Evolutionary conservation across 64 coral and sea anemone genomes (phyloP), one percentile per base, ranked within the genome.

Genomic region (Porites lutea): DNA sequence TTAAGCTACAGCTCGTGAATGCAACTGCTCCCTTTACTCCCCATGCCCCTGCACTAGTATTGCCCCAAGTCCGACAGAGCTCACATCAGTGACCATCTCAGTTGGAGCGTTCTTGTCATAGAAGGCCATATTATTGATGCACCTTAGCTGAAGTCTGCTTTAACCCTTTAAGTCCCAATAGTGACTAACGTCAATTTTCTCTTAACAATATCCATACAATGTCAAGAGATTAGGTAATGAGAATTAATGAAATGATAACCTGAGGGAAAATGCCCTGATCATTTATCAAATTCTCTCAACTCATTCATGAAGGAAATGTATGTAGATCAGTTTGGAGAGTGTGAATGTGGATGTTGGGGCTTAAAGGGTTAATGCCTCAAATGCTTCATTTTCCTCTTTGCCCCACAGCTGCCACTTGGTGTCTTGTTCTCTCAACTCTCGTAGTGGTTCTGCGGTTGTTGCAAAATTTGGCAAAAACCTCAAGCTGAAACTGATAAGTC

Each of bases 401-500:
- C 72, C 70, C 86, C 86, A 88, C 15, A 21, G 18, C 8, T 55
- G 53, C 53, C 48, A 88, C 44, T 52, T 8, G 18, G 69, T 71
- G 13, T 62, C 71, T 59, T 88, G 15, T 19, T 21, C 48, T 11
- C n/a, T 44, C 12, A 88, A 15, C 23, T 13, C 15, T 13, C 71
- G 2, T 20, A 88, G 52, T 8, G 86, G 71, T 60, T 75, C 86
- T 75, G 71, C 70, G 21, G 23, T 88, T 1, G 71, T 75, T 5
- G 86, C 48, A 27, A 81, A 58, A 67, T 88, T 15, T 5, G 86
- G 71, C 19, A 87, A 5, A 16, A 87, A 87, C 14, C 66, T 1
- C n/a, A 67, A 68, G 11, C 66, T 72, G 48, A 87, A 87, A 11
- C 50, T 48, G 48, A 75, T 67, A 13, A 88, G 19, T 18, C 86